Conservation (phyloP, 2,888 invertebrate species). For the Protophormia terraenovae region DNA sequence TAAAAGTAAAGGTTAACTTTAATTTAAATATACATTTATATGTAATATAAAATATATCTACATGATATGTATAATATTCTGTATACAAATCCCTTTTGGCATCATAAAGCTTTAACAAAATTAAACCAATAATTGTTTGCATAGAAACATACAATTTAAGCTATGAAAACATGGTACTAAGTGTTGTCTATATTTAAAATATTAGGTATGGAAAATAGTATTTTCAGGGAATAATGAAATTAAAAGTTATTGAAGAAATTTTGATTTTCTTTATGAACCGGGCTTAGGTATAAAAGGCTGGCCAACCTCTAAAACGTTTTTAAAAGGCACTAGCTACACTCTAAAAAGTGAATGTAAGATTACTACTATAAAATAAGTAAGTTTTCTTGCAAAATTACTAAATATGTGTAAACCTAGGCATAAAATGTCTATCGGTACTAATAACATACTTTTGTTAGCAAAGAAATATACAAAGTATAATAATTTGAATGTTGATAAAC, state of each 20-base stretch:
- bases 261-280: not conserved
- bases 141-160: conserved; percentile 1
- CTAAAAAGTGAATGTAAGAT: too few species aligned
- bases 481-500: too few species aligned
- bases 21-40: not conserved
- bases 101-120: conserved; percentile 16
- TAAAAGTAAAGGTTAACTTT: not conserved
- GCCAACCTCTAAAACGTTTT: too few species aligned
- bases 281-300: too few species aligned
- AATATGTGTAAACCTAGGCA: too few species aligned
- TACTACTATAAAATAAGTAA: too few species aligned
- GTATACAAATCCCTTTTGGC: conserved; percentile 1
- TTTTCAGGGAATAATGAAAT: not conserved
- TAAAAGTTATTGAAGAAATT: too few species aligned
- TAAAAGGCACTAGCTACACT: too few species aligned
- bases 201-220: not conserved
- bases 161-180: not conserved
- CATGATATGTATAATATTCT: conserved; percentile 1
- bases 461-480: too few species aligned
- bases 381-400: too few species aligned
- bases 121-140: conserved; percentile 24
- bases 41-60: not conserved
- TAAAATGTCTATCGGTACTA: too few species aligned
- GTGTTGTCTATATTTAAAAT: not conserved
- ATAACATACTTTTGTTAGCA: too few species aligned